A percentile compares a stretch with the other conserved stretches of the same genome.
These are phyloP conservation scores for Patella pellucida DNA, from an alignment of 2,888 invertebrate species.

Conservation along the genomic window DNA sequence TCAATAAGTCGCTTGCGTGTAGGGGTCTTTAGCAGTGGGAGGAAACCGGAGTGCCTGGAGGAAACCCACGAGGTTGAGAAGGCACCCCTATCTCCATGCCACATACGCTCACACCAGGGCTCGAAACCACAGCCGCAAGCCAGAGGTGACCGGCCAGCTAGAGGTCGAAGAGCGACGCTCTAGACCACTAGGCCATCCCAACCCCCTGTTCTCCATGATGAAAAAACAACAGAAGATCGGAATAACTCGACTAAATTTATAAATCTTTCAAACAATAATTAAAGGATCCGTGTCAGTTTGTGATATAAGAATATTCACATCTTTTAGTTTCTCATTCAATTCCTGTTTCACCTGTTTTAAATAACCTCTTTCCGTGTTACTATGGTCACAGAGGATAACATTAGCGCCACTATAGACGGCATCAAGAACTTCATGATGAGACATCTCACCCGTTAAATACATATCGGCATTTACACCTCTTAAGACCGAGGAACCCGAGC, in stretches of 20 bases:
- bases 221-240: too few species aligned
- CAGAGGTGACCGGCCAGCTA: too few species aligned
- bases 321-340: constrained; percentile 66
- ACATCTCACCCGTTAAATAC: constrained; percentile 91
- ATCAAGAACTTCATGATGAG: constrained; percentile 92
- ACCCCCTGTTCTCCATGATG: too few species aligned
- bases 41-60: too few species aligned
- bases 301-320: constrained; percentile 80
- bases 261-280: constrained; percentile 75
- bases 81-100: too few species aligned
- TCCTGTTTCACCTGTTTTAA: constrained; percentile 76
- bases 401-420: constrained; percentile 83
- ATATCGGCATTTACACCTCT: constrained; percentile 82
- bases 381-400: constrained; percentile 92
- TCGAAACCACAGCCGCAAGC: too few species aligned
- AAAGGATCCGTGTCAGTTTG: constrained; percentile 84
- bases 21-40: too few species aligned
- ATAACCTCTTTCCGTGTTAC: constrained; percentile 93
- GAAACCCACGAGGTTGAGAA: too few species aligned
- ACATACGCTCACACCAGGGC: too few species aligned
- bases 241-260: not conserved
- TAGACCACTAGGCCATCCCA: too few species aligned
- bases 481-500: constrained; percentile 87
- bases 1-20: too few species aligned
- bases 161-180: too few species aligned